A percentile compares a stretch with the other conserved stretches of the same genome.
Evolutionary conservation across 1,140 invertebrate species (phyloP).

Genomic region (Coenobita brevimanus): DNA sequence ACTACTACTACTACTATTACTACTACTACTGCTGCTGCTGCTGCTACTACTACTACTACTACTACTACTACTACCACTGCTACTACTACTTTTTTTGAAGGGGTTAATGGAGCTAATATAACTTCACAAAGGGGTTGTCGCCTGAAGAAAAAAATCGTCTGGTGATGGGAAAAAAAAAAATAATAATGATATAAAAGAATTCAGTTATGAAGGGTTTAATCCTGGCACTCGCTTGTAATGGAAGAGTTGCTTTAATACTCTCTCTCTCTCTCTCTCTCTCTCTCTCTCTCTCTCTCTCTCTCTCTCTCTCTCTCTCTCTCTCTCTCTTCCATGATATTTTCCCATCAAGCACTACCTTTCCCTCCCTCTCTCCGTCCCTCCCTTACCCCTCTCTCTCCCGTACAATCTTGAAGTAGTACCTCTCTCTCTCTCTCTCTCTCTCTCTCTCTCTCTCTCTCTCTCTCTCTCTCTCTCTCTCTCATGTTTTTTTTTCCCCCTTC

Average conservation of each 20-base stretch:
- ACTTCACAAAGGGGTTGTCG: no score
- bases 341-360: not conserved
- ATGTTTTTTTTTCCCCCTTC: not conserved
- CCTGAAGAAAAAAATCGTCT: no score
- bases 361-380: not conserved
- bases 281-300: not conserved
- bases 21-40: no score
- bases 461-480: not conserved
- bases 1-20: no score
- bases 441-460: not conserved
- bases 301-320: not conserved
- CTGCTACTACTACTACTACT: no score
- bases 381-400: constrained; percentile 1
- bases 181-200: not conserved
- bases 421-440: not conserved
- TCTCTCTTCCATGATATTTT: not conserved
- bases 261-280: constrained; percentile 25
- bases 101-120: no score
- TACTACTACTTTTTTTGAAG: no score
- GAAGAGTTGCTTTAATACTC: not conserved
- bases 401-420: not conserved
- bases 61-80: no score
- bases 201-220: not conserved
- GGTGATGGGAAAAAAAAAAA: no score
- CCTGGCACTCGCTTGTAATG: not conserved